Percentiles rank a stretch among this genome's conserved stretches.
These are phyloP conservation scores for Syncerus caffer DNA, from an alignment of 2,797 vertebrate species.

Conservation along the genomic window DNA sequence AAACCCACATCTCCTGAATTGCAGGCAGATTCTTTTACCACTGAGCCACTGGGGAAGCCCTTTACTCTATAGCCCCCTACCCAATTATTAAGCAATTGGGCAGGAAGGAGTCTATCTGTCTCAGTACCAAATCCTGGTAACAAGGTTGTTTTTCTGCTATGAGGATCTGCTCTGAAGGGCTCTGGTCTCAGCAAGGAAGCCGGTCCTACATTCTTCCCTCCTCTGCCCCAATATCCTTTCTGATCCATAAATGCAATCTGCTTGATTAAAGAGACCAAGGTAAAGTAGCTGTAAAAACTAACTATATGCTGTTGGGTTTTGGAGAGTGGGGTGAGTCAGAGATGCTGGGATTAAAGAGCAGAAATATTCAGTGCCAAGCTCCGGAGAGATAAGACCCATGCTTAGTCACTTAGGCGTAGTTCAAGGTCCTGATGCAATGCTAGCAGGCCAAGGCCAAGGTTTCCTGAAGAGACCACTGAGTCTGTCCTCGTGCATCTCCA, in stretches of 20 bases:
- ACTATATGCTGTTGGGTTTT: accelerated
- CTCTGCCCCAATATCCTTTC: not conserved
- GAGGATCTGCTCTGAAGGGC: not conserved
- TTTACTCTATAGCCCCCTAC: not conserved
- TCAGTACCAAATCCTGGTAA: not conserved
- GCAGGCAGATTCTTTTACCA: not conserved
- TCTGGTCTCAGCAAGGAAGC: not conserved
- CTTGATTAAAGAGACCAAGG: not conserved
- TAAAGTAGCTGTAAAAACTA: not conserved
- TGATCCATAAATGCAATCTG: not conserved
- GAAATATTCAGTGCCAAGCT: not conserved
- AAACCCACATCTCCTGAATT: not conserved
- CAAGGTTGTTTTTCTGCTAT: not conserved
- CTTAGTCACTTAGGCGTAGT: not conserved
- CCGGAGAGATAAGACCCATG: not conserved
- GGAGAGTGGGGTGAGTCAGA: accelerated
- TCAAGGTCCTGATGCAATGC: not conserved
- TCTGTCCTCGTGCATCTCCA: not conserved
- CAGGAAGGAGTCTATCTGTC: not conserved
- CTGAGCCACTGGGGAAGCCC: not conserved
- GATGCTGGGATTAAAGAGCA: not conserved
- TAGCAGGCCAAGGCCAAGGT: not conserved
- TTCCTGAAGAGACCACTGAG: not conserved
- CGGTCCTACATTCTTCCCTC: not conserved
- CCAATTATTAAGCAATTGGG: not conserved